phyloP scores from a whole-genome alignment of 2,888 invertebrate genomes.

The Noctuana brunneofusca region DNA sequence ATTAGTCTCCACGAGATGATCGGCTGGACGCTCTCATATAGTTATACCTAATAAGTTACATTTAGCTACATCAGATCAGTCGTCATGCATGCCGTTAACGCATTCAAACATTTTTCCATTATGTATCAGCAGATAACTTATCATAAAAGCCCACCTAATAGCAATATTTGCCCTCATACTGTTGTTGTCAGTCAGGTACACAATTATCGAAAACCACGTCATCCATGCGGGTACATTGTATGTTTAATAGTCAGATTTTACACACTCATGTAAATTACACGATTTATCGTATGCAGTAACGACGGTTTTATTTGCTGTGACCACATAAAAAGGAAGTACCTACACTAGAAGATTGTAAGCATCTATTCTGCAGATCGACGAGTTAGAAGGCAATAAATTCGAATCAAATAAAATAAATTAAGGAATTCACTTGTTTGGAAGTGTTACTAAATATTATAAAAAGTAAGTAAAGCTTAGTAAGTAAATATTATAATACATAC shows the following conservation, averaged over 20 bases:
- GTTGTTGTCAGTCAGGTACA: conserved; percentile 12
- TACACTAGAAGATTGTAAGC: no score
- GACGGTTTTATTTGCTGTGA: neutral
- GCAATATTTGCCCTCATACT: conserved; percentile 12
- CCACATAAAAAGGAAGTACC: neutral
- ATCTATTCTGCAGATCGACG: no score
- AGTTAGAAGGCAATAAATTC: no score
- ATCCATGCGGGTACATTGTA: conserved; percentile 17
- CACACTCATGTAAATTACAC: neutral
- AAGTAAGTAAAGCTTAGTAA: no score
- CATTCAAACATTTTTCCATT: conserved; percentile 20
- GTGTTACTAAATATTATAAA: no score
- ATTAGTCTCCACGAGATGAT: no score
- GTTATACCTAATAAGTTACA: no score
- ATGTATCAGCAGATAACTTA: conserved; percentile 20
- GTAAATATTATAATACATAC: no score
- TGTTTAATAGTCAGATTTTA: neutral
- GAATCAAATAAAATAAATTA: no score
- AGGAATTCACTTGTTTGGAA: no score
- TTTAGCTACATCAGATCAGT: neutral
- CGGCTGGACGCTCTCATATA: no score
- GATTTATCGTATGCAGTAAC: neutral
- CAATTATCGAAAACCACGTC: conserved; percentile 4
- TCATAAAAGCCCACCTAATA: conserved; percentile 15
- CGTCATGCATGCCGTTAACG: neutral